Percentiles rank a stretch among this genome's conserved stretches.
Conservation (phyloP, 2,888 invertebrate genomes). For the Dione vanillae region DNA sequence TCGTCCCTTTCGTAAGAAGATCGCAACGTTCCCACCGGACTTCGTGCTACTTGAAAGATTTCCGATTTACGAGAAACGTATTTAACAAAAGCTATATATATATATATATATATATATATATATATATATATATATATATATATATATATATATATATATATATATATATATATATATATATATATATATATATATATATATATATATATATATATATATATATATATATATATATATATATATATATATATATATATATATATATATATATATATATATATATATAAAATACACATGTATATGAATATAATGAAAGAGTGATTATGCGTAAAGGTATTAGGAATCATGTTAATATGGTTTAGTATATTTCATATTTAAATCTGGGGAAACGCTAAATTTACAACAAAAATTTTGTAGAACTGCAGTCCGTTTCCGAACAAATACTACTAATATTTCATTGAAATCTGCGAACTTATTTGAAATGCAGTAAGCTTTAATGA, state of each 20-base stretch:
- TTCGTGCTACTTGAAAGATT: conserved; percentile 2
- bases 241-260: too few relatives aligned
- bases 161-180: too few relatives aligned
- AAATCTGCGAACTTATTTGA: neutral
- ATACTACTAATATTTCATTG: conserved; percentile 4
- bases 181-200: too few relatives aligned
- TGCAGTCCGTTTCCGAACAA: neutral
- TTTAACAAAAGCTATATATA: neutral
- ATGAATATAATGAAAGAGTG: too few relatives aligned
- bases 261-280: too few relatives aligned
- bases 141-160: too few relatives aligned
- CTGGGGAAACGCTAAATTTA: neutral
- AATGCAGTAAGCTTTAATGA: neutral
- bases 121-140: too few relatives aligned
- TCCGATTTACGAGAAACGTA: neutral
- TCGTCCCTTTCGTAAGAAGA: conserved; percentile 3
- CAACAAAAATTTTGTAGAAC: neutral
- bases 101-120: too few relatives aligned
- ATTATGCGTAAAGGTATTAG: neutral
- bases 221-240: too few relatives aligned
- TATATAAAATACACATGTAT: too few relatives aligned
- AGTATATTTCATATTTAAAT: neutral
- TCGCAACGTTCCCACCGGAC: neutral
- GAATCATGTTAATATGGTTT: neutral
- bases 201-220: too few relatives aligned